Evolutionary conservation across 2,113 vertebrate genomes (phyloP), one percentile per base, ranked within the genome.

Genomic region (Pomatorhinus ruficollis): DNA sequence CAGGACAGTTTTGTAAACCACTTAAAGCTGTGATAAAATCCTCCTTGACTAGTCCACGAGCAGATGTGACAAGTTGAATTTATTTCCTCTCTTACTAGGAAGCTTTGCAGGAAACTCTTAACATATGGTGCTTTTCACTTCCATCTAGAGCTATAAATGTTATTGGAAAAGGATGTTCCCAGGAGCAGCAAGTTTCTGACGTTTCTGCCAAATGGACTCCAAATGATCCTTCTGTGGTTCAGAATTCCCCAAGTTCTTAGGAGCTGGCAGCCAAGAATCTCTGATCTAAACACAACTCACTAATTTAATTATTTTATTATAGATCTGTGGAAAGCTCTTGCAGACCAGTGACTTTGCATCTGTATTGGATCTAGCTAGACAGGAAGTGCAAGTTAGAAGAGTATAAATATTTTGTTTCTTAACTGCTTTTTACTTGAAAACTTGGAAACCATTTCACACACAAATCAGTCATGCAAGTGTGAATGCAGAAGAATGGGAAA

Each of bases 21-120:
- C 98, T 98, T 98, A 98, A 98, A 98, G 98, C 98, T 98, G 97
- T 98, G 98, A 99, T 98, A 98, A 99, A 98, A 99, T 98, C 98
- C 98, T 98, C 95, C 98, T 98, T 98, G 98, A 98, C 98, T 98
- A 98, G 98, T 97, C 97, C 97, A 97, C 42, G 85, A 99, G 98
- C 98, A 99, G 98, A 99, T 99, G 99, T 99, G 99, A 99, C 99
- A 99, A 98, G 98, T 98, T 98, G 98, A 99, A 99, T 99, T 98
- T 98, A 99, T 99, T 98, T 98, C 98, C 98, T 97, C 95, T 98
- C 97, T 98, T 98, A 98, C 98, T 98, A 98, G 98, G 97, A 99
- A 98, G 98, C 98, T 99, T 99, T 99, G 98, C 98, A 98, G 98
- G 98, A 98, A 98, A 98, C 98, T 98, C 97, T 97, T 98, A 99